phyloP scores from a whole-genome alignment of 2,888 invertebrate genomes.

The Neoitamus cyanurus region DNA sequence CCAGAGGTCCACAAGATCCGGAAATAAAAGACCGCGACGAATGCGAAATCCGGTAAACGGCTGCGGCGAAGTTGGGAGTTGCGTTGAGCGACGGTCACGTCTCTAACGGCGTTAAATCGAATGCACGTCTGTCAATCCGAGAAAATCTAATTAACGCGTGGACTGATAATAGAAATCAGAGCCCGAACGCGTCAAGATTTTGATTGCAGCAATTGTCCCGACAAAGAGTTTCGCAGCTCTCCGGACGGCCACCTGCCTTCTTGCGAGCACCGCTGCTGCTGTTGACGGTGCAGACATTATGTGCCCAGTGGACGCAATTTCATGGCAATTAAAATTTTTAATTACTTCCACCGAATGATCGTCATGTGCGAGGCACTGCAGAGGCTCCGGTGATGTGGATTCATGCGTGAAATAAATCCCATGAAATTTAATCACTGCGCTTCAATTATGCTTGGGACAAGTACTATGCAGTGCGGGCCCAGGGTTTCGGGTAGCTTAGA shows the following conservation, averaged over 20 bases:
- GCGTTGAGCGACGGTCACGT: neutral
- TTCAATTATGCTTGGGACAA: conserved; percentile 16
- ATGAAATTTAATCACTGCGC: conserved; percentile 49
- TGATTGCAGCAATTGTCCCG: neutral
- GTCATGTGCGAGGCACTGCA: neutral
- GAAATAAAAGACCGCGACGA: neutral
- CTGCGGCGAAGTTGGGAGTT: neutral
- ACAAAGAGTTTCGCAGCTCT: neutral
- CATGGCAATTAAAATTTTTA: conserved; percentile 52
- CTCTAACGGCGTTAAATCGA: neutral
- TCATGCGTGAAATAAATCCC: conserved; percentile 51
- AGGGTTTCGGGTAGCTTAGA: neutral
- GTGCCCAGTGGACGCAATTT: conserved; percentile 51
- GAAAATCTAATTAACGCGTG: conserved; percentile 38
- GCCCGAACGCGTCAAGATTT: neutral
- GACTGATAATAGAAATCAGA: neutral
- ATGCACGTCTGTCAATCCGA: conserved; percentile 13
- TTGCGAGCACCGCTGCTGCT: neutral
- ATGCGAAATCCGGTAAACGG: conserved; percentile 15
- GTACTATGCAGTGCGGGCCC: neutral
- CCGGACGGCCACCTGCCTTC: neutral
- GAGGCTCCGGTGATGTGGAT: neutral
- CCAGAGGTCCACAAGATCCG: neutral
- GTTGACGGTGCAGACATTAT: neutral
- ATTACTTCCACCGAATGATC: conserved; percentile 48